Conservation (phyloP, 2,113 vertebrate genomes). For the Pipra filicauda region DNA sequence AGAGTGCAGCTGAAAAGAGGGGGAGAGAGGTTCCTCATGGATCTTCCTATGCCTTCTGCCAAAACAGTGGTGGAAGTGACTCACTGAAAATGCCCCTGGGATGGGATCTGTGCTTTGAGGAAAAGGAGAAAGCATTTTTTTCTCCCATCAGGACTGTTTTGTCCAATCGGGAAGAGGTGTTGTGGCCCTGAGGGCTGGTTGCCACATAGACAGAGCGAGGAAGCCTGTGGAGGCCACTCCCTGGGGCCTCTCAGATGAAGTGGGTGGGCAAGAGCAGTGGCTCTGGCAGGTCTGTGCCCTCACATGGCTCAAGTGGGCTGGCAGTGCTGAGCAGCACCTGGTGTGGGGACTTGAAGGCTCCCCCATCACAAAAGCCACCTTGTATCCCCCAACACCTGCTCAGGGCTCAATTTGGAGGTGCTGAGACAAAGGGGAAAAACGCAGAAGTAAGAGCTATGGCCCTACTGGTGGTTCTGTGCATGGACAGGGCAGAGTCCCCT, state of each 20-base stretch:
- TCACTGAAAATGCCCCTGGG: not conserved
- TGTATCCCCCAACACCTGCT: rapidly evolving
- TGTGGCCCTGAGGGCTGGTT: not conserved
- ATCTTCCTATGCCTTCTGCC: not conserved
- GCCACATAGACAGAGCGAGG: not conserved
- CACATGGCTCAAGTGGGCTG: not conserved
- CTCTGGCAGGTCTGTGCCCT: not conserved
- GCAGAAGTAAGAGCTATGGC: not conserved
- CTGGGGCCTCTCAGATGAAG: not conserved
- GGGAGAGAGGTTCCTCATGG: not conserved
- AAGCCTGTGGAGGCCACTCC: not conserved
- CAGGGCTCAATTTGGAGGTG: not conserved
- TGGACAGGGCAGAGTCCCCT: rapidly evolving
- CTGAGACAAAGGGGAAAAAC: not conserved
- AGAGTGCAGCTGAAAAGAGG: not conserved
- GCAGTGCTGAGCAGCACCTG: not conserved
- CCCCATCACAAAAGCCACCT: not conserved
- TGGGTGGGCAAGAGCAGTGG: not conserved
- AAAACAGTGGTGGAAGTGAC: not conserved
- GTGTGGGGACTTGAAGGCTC: not conserved
- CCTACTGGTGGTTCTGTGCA: not conserved
- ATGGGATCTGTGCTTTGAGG: not conserved
- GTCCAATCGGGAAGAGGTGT: not conserved
- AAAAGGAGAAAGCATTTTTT: not conserved
- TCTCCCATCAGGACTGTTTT: not conserved